A percentile compares a stretch with the other conserved stretches of the same genome.
Evolutionary conservation across 2,797 vertebrate species (phyloP).

Genomic region (Eremophila alpestris): DNA sequence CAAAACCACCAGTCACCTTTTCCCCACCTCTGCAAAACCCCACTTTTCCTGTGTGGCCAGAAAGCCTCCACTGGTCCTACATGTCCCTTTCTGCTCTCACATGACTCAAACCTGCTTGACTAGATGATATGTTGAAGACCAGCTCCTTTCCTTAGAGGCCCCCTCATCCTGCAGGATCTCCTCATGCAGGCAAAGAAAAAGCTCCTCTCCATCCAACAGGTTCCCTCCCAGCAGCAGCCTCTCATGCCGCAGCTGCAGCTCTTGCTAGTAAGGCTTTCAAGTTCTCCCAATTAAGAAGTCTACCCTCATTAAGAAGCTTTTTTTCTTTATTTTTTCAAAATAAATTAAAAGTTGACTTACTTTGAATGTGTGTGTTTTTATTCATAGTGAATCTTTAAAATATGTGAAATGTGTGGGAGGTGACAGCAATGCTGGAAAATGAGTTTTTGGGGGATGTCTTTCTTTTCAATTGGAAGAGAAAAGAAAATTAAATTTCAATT

Average conservation of each 20-base stretch:
- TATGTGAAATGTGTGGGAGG: neutral
- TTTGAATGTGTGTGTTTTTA: neutral
- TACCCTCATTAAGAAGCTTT: neutral
- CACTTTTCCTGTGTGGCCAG: neutral
- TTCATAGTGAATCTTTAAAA: neutral
- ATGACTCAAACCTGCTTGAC: neutral
- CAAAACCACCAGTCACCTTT: neutral
- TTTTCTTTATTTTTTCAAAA: neutral
- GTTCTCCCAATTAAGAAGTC: neutral
- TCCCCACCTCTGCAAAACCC: neutral
- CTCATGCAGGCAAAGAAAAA: neutral
- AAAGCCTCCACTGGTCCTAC: neutral
- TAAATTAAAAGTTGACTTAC: neutral
- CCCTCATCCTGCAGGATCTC: neutral
- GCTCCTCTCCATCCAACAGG: rapidly evolving
- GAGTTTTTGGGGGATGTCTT: neutral
- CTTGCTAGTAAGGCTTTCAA: neutral
- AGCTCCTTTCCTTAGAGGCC: neutral
- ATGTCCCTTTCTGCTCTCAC: neutral
- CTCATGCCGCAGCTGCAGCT: neutral
- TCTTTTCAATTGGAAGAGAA: neutral
- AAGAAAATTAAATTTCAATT: slow-evolving; percentile 13
- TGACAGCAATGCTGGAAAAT: neutral
- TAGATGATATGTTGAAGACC: neutral
- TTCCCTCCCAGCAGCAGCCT: neutral